Evolutionary conservation across 2,113 vertebrate species (phyloP).

Genomic region (Neomonachus schauinslandi): DNA sequence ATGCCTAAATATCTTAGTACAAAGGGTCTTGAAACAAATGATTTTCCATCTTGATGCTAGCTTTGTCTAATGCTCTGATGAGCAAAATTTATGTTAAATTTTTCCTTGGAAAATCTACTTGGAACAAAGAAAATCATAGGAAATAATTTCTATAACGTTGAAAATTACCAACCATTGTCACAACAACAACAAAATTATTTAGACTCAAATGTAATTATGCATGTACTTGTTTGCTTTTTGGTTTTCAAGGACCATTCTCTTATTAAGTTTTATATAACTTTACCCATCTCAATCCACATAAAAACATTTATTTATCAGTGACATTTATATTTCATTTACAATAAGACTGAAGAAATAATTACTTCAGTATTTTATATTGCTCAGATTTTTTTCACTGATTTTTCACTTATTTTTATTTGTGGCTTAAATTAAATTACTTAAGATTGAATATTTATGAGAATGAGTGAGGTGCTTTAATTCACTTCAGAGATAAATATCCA

Average conservation of each 20-base stretch:
- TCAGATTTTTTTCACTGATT: neutral
- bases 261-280: neutral
- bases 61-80: neutral
- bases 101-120: neutral
- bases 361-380: neutral
- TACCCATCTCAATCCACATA: neutral
- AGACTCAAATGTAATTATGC: neutral
- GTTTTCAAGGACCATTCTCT: neutral
- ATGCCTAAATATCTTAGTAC: neutral
- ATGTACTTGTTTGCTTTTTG: neutral
- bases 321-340: neutral
- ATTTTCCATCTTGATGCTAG: neutral
- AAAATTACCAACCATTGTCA: neutral
- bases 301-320: neutral
- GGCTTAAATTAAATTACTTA: neutral
- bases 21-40: neutral
- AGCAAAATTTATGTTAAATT: neutral
- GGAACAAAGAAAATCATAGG: neutral
- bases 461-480: neutral
- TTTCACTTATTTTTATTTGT: neutral
- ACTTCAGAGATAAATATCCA: neutral
- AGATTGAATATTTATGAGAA: neutral
- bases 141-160: neutral
- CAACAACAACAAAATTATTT: neutral
- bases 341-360: neutral